Evolutionary conservation across 2,797 vertebrate genomes (phyloP), one percentile per base, ranked within the genome.

Genomic region (Poeciliopsis gracilis): DNA sequence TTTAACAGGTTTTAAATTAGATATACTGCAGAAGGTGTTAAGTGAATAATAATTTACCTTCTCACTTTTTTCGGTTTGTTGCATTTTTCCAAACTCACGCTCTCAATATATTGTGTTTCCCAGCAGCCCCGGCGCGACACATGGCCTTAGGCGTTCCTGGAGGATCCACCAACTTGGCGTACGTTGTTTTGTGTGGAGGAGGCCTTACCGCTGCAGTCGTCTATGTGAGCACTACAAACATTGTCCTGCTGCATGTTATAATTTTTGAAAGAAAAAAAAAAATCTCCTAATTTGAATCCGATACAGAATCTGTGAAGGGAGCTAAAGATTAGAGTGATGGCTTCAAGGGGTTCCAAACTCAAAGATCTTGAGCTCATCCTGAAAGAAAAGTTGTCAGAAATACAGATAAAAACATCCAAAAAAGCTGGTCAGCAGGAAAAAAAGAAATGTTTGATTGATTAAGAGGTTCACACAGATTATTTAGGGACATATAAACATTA

Each of bases 171-270:
- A 96, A 95, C 85, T 75, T 93, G 75, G 85, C 91, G 0, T 95
- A 94, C 66, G 25, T 93, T 8, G 76, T 95, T 69, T 83, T 96
- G 76, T 92, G 95, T 76, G 95, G 95, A 73, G 94, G 95, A 57
- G 94, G 95, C 67, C 90, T 96, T 61, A 94, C 95, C 16, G 95
- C 95, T 45, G 95, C 94, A 2, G 87, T 86, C 0, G 89, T 95
- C 79, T 96, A 96, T 67, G 95, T 96, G 84, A 94, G 95, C 91
- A 76, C 76, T 20, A 63, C 23, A 11, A n/a, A 63, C 15, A 6
- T 61, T 33, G 57, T 63, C 30, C 28, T 4, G 33, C 20, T 66
- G 61, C 33, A 33, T 30, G 8, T 16, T 16, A 61, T 15, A 61
- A 30, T 30, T 59, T 13, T 30, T 13, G 3, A 23, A 3, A 20